Percentiles rank a stretch among this genome's conserved stretches.
phyloP scores from a whole-genome alignment of 1,140 invertebrate genomes.

The Scylla paramamosain region DNA sequence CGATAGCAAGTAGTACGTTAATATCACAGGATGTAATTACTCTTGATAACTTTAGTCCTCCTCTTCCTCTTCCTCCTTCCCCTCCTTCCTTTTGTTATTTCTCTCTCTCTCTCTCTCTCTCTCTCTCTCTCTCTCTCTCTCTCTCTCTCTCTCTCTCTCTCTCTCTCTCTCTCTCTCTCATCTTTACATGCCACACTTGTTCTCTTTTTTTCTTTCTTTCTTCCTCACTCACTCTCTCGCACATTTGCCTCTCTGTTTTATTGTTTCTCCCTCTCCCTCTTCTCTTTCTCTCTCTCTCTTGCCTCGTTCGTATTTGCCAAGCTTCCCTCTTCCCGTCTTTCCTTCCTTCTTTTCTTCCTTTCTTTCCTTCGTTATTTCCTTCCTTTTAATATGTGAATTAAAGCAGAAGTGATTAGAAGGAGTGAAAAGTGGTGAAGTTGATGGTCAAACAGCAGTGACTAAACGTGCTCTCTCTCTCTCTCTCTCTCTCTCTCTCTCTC shows the following conservation, averaged over 20 bases:
- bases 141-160: neutral
- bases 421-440: too few relatives aligned
- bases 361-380: neutral
- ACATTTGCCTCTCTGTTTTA: too few relatives aligned
- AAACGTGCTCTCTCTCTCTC: too few relatives aligned
- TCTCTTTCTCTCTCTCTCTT: neutral
- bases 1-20: too few relatives aligned
- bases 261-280: neutral
- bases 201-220: neutral
- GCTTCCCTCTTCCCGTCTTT: neutral
- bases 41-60: neutral
- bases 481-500: too few relatives aligned
- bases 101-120: neutral
- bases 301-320: neutral
- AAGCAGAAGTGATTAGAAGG: too few relatives aligned
- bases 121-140: slow-evolving; percentile 9
- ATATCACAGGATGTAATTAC: too few relatives aligned
- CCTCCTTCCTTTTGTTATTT: neutral
- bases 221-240: too few relatives aligned
- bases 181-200: neutral
- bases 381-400: neutral
- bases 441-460: too few relatives aligned
- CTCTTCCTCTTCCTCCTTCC: neutral
- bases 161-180: neutral
- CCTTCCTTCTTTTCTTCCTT: neutral